Base-by-base conservation (phyloP, 2,113 vertebrate species). In the Cepphus grylle region DNA sequence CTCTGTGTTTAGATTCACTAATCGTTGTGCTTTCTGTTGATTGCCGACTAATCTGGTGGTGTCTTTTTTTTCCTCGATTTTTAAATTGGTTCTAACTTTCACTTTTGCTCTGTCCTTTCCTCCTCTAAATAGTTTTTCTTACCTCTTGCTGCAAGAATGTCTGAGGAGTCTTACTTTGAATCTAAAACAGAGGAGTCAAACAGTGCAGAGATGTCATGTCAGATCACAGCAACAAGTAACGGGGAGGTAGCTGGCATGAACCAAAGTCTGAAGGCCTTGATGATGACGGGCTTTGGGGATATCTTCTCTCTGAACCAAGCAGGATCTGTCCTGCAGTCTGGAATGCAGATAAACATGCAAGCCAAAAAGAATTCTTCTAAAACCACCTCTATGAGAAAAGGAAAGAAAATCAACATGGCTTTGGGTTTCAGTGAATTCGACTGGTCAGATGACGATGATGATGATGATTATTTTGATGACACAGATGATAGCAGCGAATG, bases 261-360 rank as follows among this genome's bases (percentile, higher is more conserved):
- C 97, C 97, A 97, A 94, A 98, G 98, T 92, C 98, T 99, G 97
- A 99, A 98, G 98, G 98, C 98, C 97, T 98, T 99, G 98, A 98
- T 98, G 98, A 98, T 99, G 98, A 99, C 98, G 98, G 99, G 98
- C 97, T 99, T 99, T 98, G 98, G 98, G 96, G 98, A 99, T 98
- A 94, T 99, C 98, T 99, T 99, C 98, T 98, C 98, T 96, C 97
- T 99, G 98, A 99, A 99, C 97, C 90, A 98, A 97, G 98, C 98
- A 97, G 98, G 97, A 98, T 98, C 99, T 94, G 98, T 98, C 97
- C 97, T 99, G 98, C 98, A 98, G 96, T 99, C 99, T 90, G 99
- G 98, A 97, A 98, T 99, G 98, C 98, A 98, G 98, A 99, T 99
- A 98, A 98, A 99, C 98, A 99, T 99, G 98, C 98, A 98, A 98